Conservation (phyloP, 2,113 vertebrate genomes). For the Alethe diademata region DNA sequence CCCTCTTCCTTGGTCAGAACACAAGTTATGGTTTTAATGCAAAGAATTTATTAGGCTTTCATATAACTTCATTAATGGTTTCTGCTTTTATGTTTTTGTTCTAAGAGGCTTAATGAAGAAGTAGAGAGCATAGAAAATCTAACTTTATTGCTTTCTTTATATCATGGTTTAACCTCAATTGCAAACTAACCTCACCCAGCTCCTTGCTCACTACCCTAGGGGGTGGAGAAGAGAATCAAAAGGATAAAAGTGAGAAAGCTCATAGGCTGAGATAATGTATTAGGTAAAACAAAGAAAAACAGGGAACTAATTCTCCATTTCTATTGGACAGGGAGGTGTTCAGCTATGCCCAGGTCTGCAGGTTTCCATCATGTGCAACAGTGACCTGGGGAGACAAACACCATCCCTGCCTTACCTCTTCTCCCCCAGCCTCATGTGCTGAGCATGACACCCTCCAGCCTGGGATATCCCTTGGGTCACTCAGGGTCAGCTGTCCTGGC, state of each 20-base stretch:
- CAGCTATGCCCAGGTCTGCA: not conserved
- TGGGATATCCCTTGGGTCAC: no score
- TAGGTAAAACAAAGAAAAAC: not conserved
- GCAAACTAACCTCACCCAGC: not conserved
- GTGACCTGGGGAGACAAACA: not conserved
- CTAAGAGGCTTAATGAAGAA: not conserved
- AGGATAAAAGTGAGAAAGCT: not conserved
- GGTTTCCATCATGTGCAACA: rapidly evolving
- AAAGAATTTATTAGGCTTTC: not conserved
- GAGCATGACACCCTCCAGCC: rapidly evolving
- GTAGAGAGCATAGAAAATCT: not conserved
- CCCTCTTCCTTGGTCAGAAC: not conserved
- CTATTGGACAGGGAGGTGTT: not conserved
- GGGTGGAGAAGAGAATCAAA: not conserved
- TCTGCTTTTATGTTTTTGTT: not conserved
- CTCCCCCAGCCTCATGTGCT: rapidly evolving
- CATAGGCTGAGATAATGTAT: not conserved
- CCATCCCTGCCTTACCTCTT: no score
- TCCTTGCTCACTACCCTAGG: rapidly evolving
- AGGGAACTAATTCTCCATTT: not conserved
- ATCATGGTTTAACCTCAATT: not conserved
- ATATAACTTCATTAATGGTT: not conserved
- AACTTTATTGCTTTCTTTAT: not conserved
- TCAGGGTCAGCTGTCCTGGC: not conserved
- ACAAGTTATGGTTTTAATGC: not conserved